Evolutionary conservation across 1,140 invertebrate genomes (phyloP), one percentile per base, ranked within the genome.

Genomic region (Mamestra configurata): DNA sequence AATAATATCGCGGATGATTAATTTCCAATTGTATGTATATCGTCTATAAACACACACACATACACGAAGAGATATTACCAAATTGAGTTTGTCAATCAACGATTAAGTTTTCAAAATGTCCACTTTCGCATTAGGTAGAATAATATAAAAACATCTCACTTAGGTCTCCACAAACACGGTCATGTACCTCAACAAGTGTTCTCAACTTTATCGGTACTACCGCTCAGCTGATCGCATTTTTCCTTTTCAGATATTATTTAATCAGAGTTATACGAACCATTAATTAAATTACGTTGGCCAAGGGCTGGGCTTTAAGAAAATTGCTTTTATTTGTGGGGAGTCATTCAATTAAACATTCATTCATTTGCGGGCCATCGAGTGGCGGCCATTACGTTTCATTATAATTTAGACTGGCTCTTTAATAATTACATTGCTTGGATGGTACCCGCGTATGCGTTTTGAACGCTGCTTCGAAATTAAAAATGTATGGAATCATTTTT

Each of bases 241-340:
- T 43, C 73, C 57, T 49, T 43, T 43, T 40, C 77, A 83, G 83
- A 86, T 86, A 93, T 91, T 90, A 80, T 91, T 90, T 91, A 88
- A 90, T 90, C 92, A 89, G 82, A 88, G 87, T 86, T 88, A 90
- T 91, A 85, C 80, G 83, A 84, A 61, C 83, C 86, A 92, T 90
- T 92, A 89, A 92, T 91, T 89, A 90, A 90, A 92, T 92, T 89
- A 90, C 84, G 49, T 81, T 80, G 79, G 85, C 84, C 79, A 78
- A 86, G 85, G 88, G 86, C 83, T 81, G 82, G 87, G 86, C 86
- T 84, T 78, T 88, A 86, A 91, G 88, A 90, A 91, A 90, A 92
- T 93, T 91, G 87, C 88, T 92, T 91, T 91, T 92, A 92, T 91
- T 89, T 90, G 86, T 89, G 84, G 89, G 87, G 84, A 91, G 85